Evolutionary conservation across 2,888 invertebrate genomes (phyloP).

Genomic region (Mythimna impura): DNA sequence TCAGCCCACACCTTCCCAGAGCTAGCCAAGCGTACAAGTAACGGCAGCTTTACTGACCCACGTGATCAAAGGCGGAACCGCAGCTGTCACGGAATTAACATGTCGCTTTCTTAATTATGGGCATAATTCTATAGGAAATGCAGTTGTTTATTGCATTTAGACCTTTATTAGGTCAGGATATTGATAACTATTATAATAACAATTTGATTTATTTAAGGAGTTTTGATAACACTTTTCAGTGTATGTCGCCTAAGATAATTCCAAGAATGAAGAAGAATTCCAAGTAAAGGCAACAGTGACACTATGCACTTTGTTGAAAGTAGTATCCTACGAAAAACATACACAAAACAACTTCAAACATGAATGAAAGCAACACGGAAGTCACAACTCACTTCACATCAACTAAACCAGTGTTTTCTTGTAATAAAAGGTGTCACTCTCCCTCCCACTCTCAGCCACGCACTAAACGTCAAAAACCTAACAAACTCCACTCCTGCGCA

Average conservation of each 20-base stretch:
- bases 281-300: not conserved
- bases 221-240: not conserved
- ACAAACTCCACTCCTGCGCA: slow-evolving; percentile 51
- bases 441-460: slow-evolving; percentile 43
- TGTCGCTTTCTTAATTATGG: slow-evolving; percentile 44
- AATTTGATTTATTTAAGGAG: not conserved
- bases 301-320: slow-evolving; percentile 54
- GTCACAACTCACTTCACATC: slow-evolving; percentile 64
- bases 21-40: slow-evolving; percentile 68
- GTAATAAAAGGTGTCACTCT: slow-evolving; percentile 58
- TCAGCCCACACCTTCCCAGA: slow-evolving; percentile 67
- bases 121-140: slow-evolving; percentile 32
- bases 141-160: slow-evolving; percentile 19
- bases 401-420: slow-evolving; percentile 59
- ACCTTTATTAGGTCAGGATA: not conserved
- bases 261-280: not conserved
- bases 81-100: slow-evolving; percentile 54
- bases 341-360: slow-evolving; percentile 51
- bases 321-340: slow-evolving; percentile 25
- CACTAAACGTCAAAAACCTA: slow-evolving; percentile 54
- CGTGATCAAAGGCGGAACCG: slow-evolving; percentile 54
- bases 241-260: not conserved
- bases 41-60: slow-evolving; percentile 67
- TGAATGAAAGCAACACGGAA: slow-evolving; percentile 57
- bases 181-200: not conserved